Evolutionary conservation across 1,140 invertebrate species (phyloP), one percentile per base, ranked within the genome.

Genomic region (Drosophila burlai): DNA sequence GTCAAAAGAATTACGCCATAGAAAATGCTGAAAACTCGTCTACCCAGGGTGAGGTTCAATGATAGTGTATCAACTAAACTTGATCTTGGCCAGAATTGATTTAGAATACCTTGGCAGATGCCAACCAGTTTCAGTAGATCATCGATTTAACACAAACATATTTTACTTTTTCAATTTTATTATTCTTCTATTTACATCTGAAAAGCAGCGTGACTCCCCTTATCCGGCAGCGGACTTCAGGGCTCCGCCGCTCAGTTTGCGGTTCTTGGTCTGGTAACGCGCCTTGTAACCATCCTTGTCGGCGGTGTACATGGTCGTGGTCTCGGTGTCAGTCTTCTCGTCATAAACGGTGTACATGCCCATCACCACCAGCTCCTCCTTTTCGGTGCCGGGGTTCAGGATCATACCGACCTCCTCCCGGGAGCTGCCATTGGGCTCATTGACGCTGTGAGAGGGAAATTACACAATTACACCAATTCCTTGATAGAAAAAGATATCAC

Each of bases 281-380:
- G 92, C 40, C 60, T 91, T 89, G 66, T 93, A 93, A 52, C 92
- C 92, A 79, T 93, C 76, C 55, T 93, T 93, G 36, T 93, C 92
- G 50, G 92, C 92, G 1, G 92, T 93, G 63, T 93, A 93, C 83
- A 92, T 92, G 24, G 86, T 89, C 6, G 82, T 78, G 40, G 91
- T 83, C 3, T 91, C 89, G 24, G 66, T 93, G 26, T 92, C 80
- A 47, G 91, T 92, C 52, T 93, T 93, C 58, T 91, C 83, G 75
- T 92, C 89, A 4, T 83, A 80, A 0, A 57, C 52, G 16, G 81
- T 61, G 57, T 92, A 91, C 24, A 74, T 59, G 49, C 92, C 92
- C 89, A 93, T 92, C 6, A 91, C 90, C 8, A 93, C 92, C n/a
- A 93, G 73, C 34, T 93, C 65, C 54, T 93, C 86, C 1, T 93